A percentile compares a stretch with the other conserved stretches of the same genome.
Evolutionary conservation across 2,888 invertebrate species (phyloP).

Genomic region (Synanthedon tipuliformis): DNA sequence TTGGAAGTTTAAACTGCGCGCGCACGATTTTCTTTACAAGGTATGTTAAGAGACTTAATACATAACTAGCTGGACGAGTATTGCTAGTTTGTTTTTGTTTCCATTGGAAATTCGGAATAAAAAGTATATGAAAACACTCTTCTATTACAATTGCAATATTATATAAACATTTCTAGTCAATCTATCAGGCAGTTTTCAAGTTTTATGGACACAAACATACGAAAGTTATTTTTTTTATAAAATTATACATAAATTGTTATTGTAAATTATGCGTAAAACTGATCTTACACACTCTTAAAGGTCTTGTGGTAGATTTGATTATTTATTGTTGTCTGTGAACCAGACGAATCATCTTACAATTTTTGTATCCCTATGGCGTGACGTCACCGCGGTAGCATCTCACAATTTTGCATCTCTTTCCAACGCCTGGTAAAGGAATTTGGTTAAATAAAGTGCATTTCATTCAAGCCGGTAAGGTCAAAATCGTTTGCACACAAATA

Average conservation of each 20-base stretch:
- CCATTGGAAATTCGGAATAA: too few relatives aligned
- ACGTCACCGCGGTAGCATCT: slow-evolving; percentile 44
- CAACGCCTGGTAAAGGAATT: slow-evolving; percentile 9
- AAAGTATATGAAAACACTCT: too few relatives aligned
- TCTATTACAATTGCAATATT: too few relatives aligned
- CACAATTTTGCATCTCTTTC: slow-evolving; percentile 29
- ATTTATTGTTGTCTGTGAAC: slow-evolving; percentile 23
- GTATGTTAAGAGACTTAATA: slow-evolving; percentile 27
- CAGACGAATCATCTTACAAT: slow-evolving; percentile 30
- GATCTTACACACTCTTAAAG: slow-evolving; percentile 7
- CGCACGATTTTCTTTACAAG: slow-evolving; percentile 59
- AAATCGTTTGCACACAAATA: neutral
- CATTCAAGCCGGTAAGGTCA: neutral
- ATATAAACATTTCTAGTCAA: too few relatives aligned
- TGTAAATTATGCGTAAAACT: slow-evolving; percentile 10
- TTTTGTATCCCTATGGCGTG: slow-evolving; percentile 27
- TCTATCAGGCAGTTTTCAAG: too few relatives aligned
- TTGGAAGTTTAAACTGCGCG: slow-evolving; percentile 63
- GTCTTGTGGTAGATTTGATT: slow-evolving; percentile 8
- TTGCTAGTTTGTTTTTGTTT: too few relatives aligned
- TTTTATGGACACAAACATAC: too few relatives aligned
- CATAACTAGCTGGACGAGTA: neutral
- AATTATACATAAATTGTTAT: too few relatives aligned
- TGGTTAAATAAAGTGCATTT: neutral
- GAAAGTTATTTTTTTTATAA: too few relatives aligned